Conservation (phyloP, 2,888 invertebrate genomes). For the Ornithoptera priamus region DNA sequence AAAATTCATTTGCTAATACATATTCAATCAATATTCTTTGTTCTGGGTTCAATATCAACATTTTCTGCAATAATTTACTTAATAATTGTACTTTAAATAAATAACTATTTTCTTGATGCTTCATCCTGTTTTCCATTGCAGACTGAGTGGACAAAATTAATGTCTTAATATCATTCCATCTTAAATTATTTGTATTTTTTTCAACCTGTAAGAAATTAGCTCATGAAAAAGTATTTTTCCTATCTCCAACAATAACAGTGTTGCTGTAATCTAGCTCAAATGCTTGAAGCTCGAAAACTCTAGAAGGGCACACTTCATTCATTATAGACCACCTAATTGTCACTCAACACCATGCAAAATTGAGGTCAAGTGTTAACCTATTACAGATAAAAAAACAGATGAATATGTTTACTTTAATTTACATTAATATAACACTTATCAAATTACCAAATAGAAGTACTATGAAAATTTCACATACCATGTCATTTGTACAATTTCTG, state of each 20-base stretch:
- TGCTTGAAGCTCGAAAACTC: no score
- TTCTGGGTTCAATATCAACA: constrained; percentile 51
- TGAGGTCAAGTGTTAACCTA: no score
- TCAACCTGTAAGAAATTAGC: constrained; percentile 39
- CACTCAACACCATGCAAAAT: no score
- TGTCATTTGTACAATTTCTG: constrained; percentile 29
- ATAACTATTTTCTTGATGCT: constrained; percentile 32
- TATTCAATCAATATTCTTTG: constrained; percentile 49
- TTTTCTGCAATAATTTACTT: constrained; percentile 43
- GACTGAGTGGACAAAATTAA: constrained; percentile 36
- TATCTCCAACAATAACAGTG: no score
- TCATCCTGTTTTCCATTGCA: background rate
- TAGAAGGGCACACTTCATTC: no score
- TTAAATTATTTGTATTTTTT: constrained; percentile 30
- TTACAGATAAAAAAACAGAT: no score
- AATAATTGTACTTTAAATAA: constrained; percentile 36
- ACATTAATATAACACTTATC: no score
- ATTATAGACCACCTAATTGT: no score
- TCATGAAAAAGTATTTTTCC: background rate
- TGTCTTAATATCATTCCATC: constrained; percentile 32
- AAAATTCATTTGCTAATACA: constrained; percentile 47
- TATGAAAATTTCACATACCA: constrained; percentile 33
- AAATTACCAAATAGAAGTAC: background rate
- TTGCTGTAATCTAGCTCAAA: no score
- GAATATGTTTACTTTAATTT: no score